phyloP scores from a whole-genome alignment of 2,888 invertebrate species.

The Leistus spinibarbis region DNA sequence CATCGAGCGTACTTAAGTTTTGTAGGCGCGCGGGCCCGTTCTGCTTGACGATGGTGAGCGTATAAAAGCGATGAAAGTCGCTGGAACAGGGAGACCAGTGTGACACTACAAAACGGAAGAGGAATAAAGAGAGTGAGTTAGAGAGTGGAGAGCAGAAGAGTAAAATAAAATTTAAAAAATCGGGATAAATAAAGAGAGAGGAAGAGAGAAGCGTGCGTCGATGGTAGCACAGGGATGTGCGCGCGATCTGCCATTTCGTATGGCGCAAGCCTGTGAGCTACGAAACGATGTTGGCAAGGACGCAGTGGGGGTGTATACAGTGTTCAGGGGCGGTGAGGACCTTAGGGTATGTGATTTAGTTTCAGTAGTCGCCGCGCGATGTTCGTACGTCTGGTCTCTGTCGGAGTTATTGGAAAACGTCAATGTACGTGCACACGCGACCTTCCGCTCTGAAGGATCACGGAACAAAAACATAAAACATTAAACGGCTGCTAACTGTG shows the following conservation, averaged over 20 bases:
- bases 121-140: neutral
- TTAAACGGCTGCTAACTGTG: neutral
- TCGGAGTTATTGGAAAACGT: slow-evolving; percentile 45
- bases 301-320: slow-evolving; percentile 27
- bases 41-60: neutral
- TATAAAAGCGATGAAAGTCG: neutral
- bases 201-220: slow-evolving; percentile 5
- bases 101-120: neutral
- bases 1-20: neutral
- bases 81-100: neutral
- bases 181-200: neutral
- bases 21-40: neutral
- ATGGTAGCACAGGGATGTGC: slow-evolving; percentile 45
- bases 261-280: slow-evolving; percentile 52
- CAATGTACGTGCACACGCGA: slow-evolving; percentile 48
- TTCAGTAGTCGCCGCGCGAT: slow-evolving; percentile 52
- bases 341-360: slow-evolving; percentile 56
- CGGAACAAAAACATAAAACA: neutral
- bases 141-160: neutral
- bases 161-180: neutral
- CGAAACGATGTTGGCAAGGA: slow-evolving; percentile 22
- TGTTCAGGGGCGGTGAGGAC: slow-evolving; percentile 55
- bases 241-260: slow-evolving; percentile 50
- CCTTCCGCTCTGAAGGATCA: slow-evolving; percentile 37
- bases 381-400: slow-evolving; percentile 47